phyloP scores from a whole-genome alignment of 2,797 vertebrate genomes.

The Arnoldichthys spilopterus region DNA sequence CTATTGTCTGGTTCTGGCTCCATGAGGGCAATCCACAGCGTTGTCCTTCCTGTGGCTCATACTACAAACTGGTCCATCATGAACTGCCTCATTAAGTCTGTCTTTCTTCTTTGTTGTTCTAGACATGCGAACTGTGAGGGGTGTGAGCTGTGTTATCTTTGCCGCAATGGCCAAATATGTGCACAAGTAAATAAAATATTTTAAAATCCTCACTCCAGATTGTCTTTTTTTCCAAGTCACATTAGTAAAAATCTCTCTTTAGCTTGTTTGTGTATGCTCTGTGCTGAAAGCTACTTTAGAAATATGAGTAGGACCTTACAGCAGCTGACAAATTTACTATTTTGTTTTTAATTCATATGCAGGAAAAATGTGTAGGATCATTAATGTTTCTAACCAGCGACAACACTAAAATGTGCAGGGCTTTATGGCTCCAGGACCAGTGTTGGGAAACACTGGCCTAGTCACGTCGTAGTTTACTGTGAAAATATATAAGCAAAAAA shows the following conservation, averaged over 20 bases:
- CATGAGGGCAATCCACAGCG: conserved; percentile 87
- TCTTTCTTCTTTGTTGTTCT: neutral
- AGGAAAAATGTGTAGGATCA: too few species aligned
- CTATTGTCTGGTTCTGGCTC: conserved; percentile 89
- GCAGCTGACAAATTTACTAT: neutral
- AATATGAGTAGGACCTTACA: neutral
- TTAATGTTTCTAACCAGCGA: too few species aligned
- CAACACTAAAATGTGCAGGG: too few species aligned
- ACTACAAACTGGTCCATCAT: conserved; percentile 86
- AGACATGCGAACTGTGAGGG: neutral
- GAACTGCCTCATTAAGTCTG: conserved; percentile 77
- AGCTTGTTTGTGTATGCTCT: neutral
- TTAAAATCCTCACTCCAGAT: too few species aligned
- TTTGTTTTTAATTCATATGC: too few species aligned
- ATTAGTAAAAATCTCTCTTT: neutral
- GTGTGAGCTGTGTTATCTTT: neutral
- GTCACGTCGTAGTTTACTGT: too few species aligned
- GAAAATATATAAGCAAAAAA: too few species aligned
- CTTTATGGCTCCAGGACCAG: too few species aligned
- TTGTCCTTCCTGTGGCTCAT: conserved; percentile 87
- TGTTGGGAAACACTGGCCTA: too few species aligned
- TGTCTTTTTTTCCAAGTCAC: neutral
- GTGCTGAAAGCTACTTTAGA: neutral
- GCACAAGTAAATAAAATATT: neutral
- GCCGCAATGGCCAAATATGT: neutral